Evolutionary conservation across 2,113 vertebrate genomes (phyloP).

Genomic region (Azemiops feae): DNA sequence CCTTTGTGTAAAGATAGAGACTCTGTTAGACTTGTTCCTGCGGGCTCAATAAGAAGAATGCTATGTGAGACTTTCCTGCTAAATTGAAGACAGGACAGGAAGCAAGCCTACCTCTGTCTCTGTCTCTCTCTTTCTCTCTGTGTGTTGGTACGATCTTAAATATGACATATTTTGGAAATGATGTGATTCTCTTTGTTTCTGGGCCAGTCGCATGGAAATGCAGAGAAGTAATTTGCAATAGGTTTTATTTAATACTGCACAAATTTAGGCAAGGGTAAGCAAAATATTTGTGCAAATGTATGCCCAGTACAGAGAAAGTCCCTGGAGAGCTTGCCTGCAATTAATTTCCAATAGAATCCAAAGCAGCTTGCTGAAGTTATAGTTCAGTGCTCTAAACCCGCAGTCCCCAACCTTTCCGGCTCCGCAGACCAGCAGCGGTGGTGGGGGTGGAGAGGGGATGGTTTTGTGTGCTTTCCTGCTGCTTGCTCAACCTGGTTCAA

Average conservation of each 20-base stretch:
- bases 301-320: not conserved
- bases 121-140: not conserved
- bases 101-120: not conserved
- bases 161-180: not conserved
- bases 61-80: not conserved
- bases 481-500: no score
- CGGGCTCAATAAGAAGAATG: not conserved
- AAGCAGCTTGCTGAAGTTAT: not conserved
- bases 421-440: no score
- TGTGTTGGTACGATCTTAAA: not conserved
- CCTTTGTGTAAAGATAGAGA: not conserved
- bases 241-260: not conserved
- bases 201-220: not conserved
- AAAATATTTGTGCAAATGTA: not conserved
- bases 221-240: not conserved
- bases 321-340: not conserved
- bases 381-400: not conserved
- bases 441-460: no score
- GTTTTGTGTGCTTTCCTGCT: no score
- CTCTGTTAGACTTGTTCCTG: not conserved
- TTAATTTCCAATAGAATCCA: not conserved
- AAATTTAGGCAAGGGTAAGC: not conserved
- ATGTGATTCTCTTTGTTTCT: not conserved
- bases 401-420: no score
- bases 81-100: not conserved